Percentiles rank a stretch among this genome's conserved stretches.
Conservation (phyloP, 2,888 invertebrate species). For the Nomada lathburiana region DNA sequence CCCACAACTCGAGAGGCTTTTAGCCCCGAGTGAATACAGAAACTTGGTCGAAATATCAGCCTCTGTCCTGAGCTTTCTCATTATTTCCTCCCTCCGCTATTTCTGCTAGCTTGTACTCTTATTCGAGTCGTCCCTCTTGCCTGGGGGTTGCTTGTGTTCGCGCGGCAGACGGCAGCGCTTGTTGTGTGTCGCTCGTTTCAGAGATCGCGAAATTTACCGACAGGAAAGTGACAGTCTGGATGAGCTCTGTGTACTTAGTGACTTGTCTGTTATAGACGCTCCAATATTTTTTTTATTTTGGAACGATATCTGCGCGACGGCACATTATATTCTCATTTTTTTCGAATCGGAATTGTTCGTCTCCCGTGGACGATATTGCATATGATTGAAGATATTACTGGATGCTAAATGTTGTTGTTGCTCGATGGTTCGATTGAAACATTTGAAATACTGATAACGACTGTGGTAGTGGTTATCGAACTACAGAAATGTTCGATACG, state of each 20-base stretch:
- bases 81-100: slow-evolving; percentile 31
- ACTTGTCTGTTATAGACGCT: neutral
- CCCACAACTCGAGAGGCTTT: slow-evolving; percentile 53
- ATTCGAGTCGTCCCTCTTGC: neutral
- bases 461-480: no score
- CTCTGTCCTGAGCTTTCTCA: slow-evolving; percentile 42
- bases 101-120: neutral
- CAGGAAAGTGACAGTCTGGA: neutral
- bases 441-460: no score
- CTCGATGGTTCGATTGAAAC: no score
- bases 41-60: slow-evolving; percentile 55
- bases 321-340: no score
- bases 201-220: neutral
- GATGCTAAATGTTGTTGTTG: no score
- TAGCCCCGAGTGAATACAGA: slow-evolving; percentile 50
- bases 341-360: no score
- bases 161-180: neutral
- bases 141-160: neutral
- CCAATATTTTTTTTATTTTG: neutral
- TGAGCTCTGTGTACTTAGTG: no score
- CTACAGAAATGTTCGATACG: no score
- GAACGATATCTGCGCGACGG: no score
- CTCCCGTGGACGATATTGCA: no score
- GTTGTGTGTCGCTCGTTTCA: neutral
- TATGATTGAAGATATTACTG: no score